Evolutionary conservation across 2,113 vertebrate genomes (phyloP).

Genomic region (Tachuris rubrigastra): DNA sequence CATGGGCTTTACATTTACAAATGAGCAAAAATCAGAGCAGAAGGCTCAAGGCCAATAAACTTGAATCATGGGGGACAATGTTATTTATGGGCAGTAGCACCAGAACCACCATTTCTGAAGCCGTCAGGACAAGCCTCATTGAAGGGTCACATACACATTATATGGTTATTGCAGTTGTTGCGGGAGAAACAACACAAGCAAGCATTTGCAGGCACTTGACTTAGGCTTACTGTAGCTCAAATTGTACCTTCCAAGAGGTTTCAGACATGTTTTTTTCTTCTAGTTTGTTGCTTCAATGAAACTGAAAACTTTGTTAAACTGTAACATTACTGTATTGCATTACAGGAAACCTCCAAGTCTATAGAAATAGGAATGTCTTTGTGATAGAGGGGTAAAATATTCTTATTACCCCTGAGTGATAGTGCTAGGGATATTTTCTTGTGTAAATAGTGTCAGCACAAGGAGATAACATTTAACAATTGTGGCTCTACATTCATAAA

Average conservation of each 20-base stretch:
- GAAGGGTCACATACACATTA: slow-evolving; percentile 1
- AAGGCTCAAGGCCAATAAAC: slow-evolving; percentile 45
- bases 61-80: slow-evolving; percentile 30
- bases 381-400: background rate
- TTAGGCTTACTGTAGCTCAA: background rate
- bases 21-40: slow-evolving; percentile 12
- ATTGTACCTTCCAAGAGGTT: background rate
- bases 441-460: background rate
- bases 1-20: slow-evolving; percentile 42
- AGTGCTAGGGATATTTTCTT: background rate
- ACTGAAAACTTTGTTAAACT: slow-evolving; percentile 9
- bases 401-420: background rate
- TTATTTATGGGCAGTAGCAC: slow-evolving; percentile 53
- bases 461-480: background rate
- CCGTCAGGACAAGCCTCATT: slow-evolving; percentile 48
- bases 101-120: slow-evolving; percentile 54
- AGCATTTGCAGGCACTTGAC: slow-evolving; percentile 3
- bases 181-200: slow-evolving; percentile 14
- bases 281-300: background rate
- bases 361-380: background rate
- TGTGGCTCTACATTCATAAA: background rate
- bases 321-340: slow-evolving; percentile 15
- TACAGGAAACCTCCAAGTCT: slow-evolving; percentile 8
- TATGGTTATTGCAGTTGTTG: background rate
- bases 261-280: background rate